Base-by-base conservation (phyloP, 2,888 invertebrate genomes). In the Prosopocoilus inquinatus region DNA sequence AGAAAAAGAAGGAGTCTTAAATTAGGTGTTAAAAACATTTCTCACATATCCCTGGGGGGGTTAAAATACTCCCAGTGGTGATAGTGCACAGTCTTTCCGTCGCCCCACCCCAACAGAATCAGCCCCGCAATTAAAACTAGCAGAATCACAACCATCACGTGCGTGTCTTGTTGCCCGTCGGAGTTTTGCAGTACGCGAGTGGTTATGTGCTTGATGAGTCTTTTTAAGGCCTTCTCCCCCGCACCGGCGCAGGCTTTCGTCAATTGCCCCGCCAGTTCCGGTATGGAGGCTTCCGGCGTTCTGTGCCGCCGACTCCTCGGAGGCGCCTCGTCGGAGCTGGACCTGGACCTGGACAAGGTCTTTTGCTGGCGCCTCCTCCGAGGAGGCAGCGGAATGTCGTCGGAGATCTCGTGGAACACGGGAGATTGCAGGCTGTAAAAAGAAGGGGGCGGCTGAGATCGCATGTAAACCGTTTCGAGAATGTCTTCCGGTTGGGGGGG, bases 51-150 rank as follows among this genome's bases (percentile, higher is more conserved):
- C 58, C 85, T 85, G 7, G 91, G 91, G 9, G 91, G 91, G 78
- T 91, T 91, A 67, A 91, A 90, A 75, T 88, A 92, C 74, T 92
- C 92, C 92, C 92, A 92, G 67, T 91, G 91, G 73, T 91, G 89
- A 66, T 89, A 86, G 72, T 92, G 90, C 62, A 90, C 83, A 47
- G 87, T 86, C 58, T 79, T 80, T 47, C 79, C 79, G 61, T 85
- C 86, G 58, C 88, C 87, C 57, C 89, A 82, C 48, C 89, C 86
- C 61, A 91, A 81, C 75, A 93, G 81, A 59, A 93, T 82, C 57
- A 93, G 80, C 11, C 88, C 89, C 48, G 90, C 89, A 35, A 93
- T 84, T 60, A 93, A 79, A 48, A 93, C 83, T 56, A 94, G 81
- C 60, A 93, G 83, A 69, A 92, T 87, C 53, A 91, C 87, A 66